phyloP scores from a whole-genome alignment of 2,797 vertebrate species.

The Poeciliopsis gracilis region DNA sequence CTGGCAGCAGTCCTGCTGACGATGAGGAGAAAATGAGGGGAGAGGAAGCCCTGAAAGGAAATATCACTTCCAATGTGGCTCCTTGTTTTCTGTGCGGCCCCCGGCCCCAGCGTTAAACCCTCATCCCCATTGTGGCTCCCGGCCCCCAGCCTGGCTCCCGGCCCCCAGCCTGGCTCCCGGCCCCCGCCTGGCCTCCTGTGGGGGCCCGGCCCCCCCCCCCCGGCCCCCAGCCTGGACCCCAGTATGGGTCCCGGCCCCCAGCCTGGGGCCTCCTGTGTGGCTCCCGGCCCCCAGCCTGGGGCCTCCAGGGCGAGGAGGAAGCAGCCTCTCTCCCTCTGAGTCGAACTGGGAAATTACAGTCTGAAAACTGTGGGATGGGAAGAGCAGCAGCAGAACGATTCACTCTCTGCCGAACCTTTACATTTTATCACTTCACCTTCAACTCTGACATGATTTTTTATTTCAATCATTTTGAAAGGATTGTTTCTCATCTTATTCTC shows the following conservation, averaged over 20 bases:
- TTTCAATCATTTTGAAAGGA: background rate
- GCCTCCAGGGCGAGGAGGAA: slow-evolving; percentile 20
- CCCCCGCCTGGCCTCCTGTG: too few species aligned
- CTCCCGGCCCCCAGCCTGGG: slow-evolving; percentile 42
- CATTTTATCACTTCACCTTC: too few species aligned
- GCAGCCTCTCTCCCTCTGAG: slow-evolving; percentile 63
- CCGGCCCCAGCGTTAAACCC: background rate
- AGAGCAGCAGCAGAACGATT: slow-evolving; percentile 65
- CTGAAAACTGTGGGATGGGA: slow-evolving; percentile 48
- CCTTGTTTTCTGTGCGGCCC: slow-evolving; percentile 4
- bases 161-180: too few species aligned
- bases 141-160: slow-evolving; percentile 25
- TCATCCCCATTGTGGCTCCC: slow-evolving; percentile 14
- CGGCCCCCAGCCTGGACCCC: slow-evolving; percentile 58
- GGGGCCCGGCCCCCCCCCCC: accelerated
- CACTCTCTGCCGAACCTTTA: slow-evolving; percentile 45
- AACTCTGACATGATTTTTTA: background rate
- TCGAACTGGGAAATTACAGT: slow-evolving; percentile 68
- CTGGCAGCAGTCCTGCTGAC: slow-evolving; percentile 70
- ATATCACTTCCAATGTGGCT: slow-evolving; percentile 68
- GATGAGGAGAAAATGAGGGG: slow-evolving; percentile 75
- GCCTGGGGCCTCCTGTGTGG: slow-evolving; percentile 25
- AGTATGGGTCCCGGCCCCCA: slow-evolving; percentile 35
- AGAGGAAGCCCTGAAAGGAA: slow-evolving; percentile 73
- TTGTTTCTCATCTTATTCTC: slow-evolving; percentile 18